Conservation (phyloP, 2,113 vertebrate species). For the Lanius ludovicianus region DNA sequence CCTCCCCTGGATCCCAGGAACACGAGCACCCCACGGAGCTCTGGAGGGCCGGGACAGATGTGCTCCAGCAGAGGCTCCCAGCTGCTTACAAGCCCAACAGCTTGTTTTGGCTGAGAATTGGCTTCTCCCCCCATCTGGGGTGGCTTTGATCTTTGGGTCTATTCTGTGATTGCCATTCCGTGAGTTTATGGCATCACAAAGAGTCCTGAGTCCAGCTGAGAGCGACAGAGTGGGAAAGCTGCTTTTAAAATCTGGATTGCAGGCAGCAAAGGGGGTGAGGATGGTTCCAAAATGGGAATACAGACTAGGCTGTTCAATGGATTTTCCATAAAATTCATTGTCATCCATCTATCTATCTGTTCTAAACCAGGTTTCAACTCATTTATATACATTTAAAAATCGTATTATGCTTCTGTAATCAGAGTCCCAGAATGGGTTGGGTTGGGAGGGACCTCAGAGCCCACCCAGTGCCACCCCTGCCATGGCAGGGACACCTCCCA, state of each 20-base stretch:
- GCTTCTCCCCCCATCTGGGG: background rate
- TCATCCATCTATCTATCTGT: too few species aligned
- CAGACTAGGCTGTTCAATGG: background rate
- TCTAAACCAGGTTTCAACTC: background rate
- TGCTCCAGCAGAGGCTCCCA: background rate
- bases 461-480: background rate
- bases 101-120: slow-evolving; percentile 24
- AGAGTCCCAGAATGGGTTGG: background rate
- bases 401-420: background rate
- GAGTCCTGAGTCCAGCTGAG: background rate
- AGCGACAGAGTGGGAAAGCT: background rate
- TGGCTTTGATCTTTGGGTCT: slow-evolving; percentile 2
- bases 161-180: background rate
- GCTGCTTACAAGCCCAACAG: background rate
- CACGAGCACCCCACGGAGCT: fast-evolving
- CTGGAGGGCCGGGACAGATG: background rate
- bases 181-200: slow-evolving; percentile 1
- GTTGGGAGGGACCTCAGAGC: too few species aligned
- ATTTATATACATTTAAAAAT: background rate
- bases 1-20: background rate
- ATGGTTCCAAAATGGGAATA: background rate
- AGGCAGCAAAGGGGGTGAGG: background rate
- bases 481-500: background rate
- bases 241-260: background rate
- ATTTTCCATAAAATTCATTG: background rate